Percentiles rank a stretch among this genome's conserved stretches.
Evolutionary conservation across 2,797 vertebrate species (phyloP).

Genomic region (Sebastes minor): DNA sequence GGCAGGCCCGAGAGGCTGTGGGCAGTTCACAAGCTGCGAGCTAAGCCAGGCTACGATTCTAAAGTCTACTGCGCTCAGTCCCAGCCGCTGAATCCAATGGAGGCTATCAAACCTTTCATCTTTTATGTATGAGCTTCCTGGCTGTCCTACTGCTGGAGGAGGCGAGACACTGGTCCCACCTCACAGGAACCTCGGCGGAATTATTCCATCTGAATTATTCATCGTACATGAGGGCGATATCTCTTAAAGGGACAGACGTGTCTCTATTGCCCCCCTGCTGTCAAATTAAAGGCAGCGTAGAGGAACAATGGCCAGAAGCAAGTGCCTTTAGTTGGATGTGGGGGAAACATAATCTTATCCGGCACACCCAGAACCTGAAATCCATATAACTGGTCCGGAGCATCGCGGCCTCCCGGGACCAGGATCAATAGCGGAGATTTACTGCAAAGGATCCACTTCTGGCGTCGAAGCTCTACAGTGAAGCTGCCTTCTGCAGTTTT

Average conservation of each 20-base stretch:
- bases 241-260: conserved; percentile 73
- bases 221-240: conserved; percentile 74
- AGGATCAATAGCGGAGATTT: conserved; percentile 21
- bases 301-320: conserved; percentile 19
- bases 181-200: conserved; percentile 69
- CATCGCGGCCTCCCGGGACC: not conserved
- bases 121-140: conserved; percentile 94
- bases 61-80: conserved; percentile 51
- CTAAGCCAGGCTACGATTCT: conserved; percentile 58
- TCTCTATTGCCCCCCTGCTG: conserved; percentile 53
- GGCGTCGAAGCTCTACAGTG: not conserved
- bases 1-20: conserved; percentile 54
- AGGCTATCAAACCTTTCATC: conserved; percentile 91
- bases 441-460: conserved; percentile 27
- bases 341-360: conserved; percentile 24
- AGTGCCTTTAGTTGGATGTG: conserved; percentile 18
- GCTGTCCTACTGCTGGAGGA: conserved; percentile 84
- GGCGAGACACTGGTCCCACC: conserved; percentile 73
- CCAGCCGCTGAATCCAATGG: conserved; percentile 67
- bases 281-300: conserved; percentile 59
- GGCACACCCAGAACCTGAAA: conserved; percentile 16
- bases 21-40: conserved; percentile 58
- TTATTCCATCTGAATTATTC: conserved; percentile 79
- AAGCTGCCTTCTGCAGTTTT: conserved; percentile 9
- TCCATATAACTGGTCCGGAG: conserved; percentile 20